Evolutionary conservation across 2,888 invertebrate species (phyloP).

Genomic region (Heliconius erato): DNA sequence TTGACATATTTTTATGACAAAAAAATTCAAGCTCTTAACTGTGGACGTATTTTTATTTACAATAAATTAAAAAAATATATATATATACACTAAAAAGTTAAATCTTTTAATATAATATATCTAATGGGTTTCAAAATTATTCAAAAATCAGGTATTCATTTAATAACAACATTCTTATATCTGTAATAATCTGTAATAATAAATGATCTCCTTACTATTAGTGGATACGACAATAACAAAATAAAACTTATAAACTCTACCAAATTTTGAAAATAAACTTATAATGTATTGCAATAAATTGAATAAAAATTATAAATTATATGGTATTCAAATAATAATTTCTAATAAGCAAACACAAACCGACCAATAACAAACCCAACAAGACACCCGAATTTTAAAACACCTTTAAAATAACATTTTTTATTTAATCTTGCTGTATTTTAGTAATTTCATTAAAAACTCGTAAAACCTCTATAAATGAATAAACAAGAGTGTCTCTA

Average conservation of each 20-base stretch:
- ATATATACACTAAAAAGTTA: not conserved
- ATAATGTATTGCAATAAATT: not conserved
- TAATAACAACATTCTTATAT: no score
- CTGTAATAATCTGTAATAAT: no score
- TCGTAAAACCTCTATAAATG: slow-evolving; percentile 27
- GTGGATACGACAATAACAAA: not conserved
- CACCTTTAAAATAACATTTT: slow-evolving; percentile 13
- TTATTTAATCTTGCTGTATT: not conserved
- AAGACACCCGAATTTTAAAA: slow-evolving; percentile 21
- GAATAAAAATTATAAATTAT: not conserved
- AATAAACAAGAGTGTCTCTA: slow-evolving; percentile 18
- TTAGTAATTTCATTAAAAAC: slow-evolving; percentile 27
- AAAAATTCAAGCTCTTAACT: not conserved
- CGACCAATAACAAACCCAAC: slow-evolving; percentile 38
- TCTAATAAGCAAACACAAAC: slow-evolving; percentile 44
- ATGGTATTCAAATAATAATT: not conserved
- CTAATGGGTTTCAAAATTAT: no score
- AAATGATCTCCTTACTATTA: not conserved
- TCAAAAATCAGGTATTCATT: no score
- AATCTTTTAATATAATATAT: not conserved
- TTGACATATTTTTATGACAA: not conserved
- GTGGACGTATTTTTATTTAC: not conserved
- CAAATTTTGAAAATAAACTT: not conserved
- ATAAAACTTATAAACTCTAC: not conserved
- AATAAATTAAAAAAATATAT: not conserved